Base-by-base conservation (phyloP, 1,140 invertebrate species). In the Cotesia vestalis region DNA sequence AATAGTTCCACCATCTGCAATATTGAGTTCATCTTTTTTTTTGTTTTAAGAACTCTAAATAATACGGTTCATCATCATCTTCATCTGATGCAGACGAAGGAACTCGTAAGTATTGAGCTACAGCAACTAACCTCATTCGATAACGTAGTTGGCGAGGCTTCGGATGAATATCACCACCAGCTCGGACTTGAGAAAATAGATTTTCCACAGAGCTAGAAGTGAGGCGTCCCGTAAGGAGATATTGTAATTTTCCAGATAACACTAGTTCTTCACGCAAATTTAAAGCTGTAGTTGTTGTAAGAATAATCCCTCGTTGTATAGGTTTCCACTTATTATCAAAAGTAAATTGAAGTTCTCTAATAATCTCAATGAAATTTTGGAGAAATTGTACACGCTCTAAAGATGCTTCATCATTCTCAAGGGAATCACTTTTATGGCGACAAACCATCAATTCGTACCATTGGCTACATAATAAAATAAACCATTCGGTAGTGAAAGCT, bases 11-110 rank as follows among this genome's bases (percentile, higher is more conserved):
- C 52, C 11, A 46, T 6, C 0, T n/a, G 36, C 1, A 46, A 0
- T 20, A 51, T 0, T 0, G 2, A 66, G 64, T 1, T 52, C 64
- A 6, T 0, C 14, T n/a, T n/a, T 4, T 66, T 46, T 51, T 66
- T 66, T 46, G 40, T 27, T 52, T n/a, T 5, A 66, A 14, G 1
- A 66, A 66, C 14, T 66, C 64, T 6, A 66, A 8, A 20, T 66
- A 66, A 38, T 66, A 66, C 27, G 64, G 64, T 12, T 66, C 64
- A 66, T 66, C 64, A 66, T 66, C 40, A 14, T 66, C 64, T 66
- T 66, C 38, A 52, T 66, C 52, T 4, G 64, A 66, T 14, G 64
- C 64, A 46, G 64, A 66, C 0, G 64, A 0, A 4, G 61, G 61
- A 36, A 63, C 61, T 9, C 53, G 53, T 14, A 57, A 6, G 1